Percentiles rank a stretch among this genome's conserved stretches.
phyloP scores from a whole-genome alignment of 2,888 invertebrate species.

The Julus scandinavius region DNA sequence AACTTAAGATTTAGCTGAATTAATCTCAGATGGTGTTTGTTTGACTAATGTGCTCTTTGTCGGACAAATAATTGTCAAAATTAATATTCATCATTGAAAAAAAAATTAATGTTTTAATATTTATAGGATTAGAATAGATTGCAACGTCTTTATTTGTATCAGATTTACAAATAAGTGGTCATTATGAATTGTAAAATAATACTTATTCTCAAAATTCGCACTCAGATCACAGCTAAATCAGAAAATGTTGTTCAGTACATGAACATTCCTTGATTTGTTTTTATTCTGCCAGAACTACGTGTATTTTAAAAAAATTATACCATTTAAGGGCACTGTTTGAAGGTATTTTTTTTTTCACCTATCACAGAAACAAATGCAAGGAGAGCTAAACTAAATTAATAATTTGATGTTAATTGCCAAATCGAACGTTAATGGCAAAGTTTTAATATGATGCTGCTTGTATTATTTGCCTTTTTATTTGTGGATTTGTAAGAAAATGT shows the following conservation, averaged over 20 bases:
- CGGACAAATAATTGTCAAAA: no score
- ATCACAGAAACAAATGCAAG: background rate
- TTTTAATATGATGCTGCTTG: background rate
- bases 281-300: background rate
- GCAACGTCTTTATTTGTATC: no score
- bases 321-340: background rate
- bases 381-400: background rate
- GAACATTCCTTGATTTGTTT: background rate
- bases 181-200: no score
- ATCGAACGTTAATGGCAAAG: background rate
- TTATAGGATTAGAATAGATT: no score
- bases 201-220: no score
- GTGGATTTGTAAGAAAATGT: conserved; percentile 19
- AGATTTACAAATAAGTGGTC: no score
- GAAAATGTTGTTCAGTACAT: background rate
- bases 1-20: background rate
- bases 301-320: background rate
- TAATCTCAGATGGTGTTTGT: no score
- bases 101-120: no score
- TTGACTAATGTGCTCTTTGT: no score
- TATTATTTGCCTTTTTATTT: conserved; percentile 7
- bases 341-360: background rate
- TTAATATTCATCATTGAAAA: no score
- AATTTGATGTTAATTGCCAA: background rate
- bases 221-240: no score